Percentiles rank a stretch among this genome's conserved stretches.
Evolutionary conservation across 2,113 vertebrate species (phyloP).

Genomic region (Neodontobutis hainanensis): DNA sequence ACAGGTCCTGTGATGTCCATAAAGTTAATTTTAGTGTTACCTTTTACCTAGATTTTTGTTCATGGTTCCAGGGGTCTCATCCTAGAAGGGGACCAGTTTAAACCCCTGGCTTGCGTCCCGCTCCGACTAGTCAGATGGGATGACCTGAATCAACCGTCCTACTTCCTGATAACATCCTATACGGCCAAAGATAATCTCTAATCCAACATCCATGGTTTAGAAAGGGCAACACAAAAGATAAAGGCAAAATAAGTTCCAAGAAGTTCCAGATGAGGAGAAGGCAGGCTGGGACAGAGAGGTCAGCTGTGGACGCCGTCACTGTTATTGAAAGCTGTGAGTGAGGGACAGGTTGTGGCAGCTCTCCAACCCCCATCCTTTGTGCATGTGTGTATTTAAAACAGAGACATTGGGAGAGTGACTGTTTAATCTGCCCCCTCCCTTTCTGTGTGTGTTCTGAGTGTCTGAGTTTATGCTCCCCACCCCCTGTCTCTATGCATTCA

Average conservation of each 20-base stretch:
- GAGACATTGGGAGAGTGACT: constrained; percentile 54
- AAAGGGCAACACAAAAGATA: constrained; percentile 11
- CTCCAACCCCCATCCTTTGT: constrained; percentile 57
- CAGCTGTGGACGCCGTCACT: constrained; percentile 28
- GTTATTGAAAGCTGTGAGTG: constrained; percentile 26
- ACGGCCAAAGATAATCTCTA: constrained; percentile 13
- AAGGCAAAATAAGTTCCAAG: background rate
- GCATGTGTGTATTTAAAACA: constrained; percentile 39
- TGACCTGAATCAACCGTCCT: constrained; percentile 22
- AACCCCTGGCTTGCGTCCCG: constrained; percentile 28
- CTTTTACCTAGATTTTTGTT: constrained; percentile 65
- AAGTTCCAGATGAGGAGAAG: constrained; percentile 22
- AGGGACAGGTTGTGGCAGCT: constrained; percentile 44
- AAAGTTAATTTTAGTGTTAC: background rate
- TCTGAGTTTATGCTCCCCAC: constrained; percentile 37
- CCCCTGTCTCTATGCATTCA: constrained; percentile 65
- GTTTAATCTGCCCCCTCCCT: constrained; percentile 68
- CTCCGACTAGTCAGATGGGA: constrained; percentile 32
- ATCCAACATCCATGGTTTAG: constrained; percentile 54
- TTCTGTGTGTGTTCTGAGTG: constrained; percentile 12
- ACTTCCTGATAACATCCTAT: constrained; percentile 56
- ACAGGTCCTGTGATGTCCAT: no score
- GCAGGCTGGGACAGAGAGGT: constrained; percentile 27
- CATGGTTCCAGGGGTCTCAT: constrained; percentile 47
- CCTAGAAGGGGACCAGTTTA: constrained; percentile 32